Base-by-base conservation (phyloP, 2,113 vertebrate genomes). In the Podiceps cristatus region DNA sequence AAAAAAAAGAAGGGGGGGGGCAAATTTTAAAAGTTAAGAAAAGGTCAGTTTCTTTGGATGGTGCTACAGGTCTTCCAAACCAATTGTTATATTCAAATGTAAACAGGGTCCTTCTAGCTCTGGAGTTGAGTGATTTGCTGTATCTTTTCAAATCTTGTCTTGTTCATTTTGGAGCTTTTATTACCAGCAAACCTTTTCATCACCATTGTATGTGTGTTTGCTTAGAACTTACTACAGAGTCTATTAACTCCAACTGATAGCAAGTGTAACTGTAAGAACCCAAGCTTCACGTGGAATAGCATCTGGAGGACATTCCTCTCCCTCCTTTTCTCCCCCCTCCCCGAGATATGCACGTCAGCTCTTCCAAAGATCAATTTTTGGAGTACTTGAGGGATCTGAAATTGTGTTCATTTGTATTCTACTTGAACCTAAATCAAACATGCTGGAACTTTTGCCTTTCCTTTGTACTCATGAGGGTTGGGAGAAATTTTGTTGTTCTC, bases 251-350 rank as follows among this genome's bases (percentile, higher is more conserved):
- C 50, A 59, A 3, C 16, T 44, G n/a, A 22, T 56, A 50, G 33
- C 31, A 58, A 31, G 55, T 68, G 37, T 83, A 44, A 56, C 53
- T 52, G 18, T 49, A 63, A 59, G 56, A 18, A 69, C 53, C 18
- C 18, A 14, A 56, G 27, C 59, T 44, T 17, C 47, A 67, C 14
- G 18, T 2, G 4, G 23, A 52, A 35, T 58, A 68, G 14, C 42
- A 31, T 63, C 44, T 23, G 44, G 20, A 40, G 49, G n/a, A 56
- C 6, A 6, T 44, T 45, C 10, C 20, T 9, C 1, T 2, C 2
- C 5, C 4, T 5, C 29, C 10, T 13, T 12, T 3, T 6, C 6
- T 6, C 18, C 8, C 0, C 18, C n/a, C 23, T 14, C 18, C 40
- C 23, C 11, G 16, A 45, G 44, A 29, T 47, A 40, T 77, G 52